Evolutionary conservation across 1,140 invertebrate species (phyloP).

Genomic region (Trichonephila clavipes): DNA sequence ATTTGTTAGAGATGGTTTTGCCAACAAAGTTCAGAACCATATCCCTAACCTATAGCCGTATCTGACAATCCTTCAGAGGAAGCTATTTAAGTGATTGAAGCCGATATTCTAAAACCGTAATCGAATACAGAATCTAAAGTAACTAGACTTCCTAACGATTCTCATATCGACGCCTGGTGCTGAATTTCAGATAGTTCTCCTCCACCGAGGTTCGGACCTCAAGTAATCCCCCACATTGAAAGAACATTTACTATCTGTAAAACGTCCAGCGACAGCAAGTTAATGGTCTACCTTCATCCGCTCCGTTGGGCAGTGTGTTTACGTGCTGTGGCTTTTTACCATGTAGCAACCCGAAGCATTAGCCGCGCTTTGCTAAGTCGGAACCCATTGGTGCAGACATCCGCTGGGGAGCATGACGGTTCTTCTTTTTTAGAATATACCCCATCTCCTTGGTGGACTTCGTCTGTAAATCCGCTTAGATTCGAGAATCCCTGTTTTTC

Average conservation of each 20-base stretch:
- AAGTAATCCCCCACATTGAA: background rate
- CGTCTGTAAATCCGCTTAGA: constrained; percentile 66
- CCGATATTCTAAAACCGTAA: too few relatives aligned
- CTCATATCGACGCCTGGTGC: background rate
- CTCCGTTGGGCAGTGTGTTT: background rate
- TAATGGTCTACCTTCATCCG: background rate
- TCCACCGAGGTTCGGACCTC: background rate
- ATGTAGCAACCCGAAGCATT: constrained; percentile 51
- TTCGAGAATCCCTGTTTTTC: background rate
- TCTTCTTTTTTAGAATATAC: background rate
- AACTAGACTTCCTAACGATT: background rate
- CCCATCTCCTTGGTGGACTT: background rate
- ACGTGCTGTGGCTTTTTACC: background rate
- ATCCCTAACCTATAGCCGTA: too few relatives aligned
- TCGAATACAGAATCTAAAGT: too few relatives aligned
- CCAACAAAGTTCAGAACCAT: too few relatives aligned
- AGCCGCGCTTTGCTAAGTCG: constrained; percentile 52
- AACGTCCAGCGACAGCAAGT: background rate
- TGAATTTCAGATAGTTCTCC: constrained; percentile 1
- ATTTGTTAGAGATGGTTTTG: too few relatives aligned
- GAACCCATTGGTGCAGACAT: constrained; percentile 47
- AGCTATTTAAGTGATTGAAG: too few relatives aligned
- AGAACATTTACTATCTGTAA: constrained; percentile 15
- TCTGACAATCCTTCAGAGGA: too few relatives aligned
- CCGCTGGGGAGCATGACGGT: background rate